These are phyloP conservation scores for Gerris lacustris DNA, from an alignment of 2,888 invertebrate genomes.

Conservation along the genomic window DNA sequence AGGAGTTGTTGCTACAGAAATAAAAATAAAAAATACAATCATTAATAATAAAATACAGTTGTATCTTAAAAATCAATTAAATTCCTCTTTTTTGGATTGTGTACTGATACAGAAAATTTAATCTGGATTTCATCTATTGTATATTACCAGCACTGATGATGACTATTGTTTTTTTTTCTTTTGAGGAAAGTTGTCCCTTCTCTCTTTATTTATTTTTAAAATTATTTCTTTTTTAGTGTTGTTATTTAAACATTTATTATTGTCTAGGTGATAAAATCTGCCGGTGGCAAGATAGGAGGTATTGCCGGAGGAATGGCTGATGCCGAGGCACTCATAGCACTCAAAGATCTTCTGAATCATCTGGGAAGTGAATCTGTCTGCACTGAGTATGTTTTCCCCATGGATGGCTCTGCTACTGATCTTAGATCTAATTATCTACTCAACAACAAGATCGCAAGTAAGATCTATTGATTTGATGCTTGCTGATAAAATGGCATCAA, in stretches of 20 bases:
- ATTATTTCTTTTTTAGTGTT: not conserved
- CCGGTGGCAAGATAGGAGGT: constrained; percentile 49
- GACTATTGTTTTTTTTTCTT: too few relatives aligned
- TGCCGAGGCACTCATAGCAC: constrained; percentile 75
- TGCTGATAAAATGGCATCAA: not conserved
- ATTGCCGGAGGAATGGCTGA: constrained; percentile 84
- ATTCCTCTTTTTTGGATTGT: too few relatives aligned
- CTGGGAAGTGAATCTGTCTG: constrained; percentile 74
- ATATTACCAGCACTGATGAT: too few relatives aligned
- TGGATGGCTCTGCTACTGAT: constrained; percentile 66
- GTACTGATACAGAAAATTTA: too few relatives aligned
- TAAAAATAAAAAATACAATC: too few relatives aligned
- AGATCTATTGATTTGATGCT: constrained; percentile 29
- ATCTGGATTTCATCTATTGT: too few relatives aligned
- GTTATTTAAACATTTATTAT: not conserved
- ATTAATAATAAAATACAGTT: too few relatives aligned
- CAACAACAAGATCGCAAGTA: constrained; percentile 76
- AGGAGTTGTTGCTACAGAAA: too few relatives aligned
- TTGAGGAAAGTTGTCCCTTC: too few relatives aligned
- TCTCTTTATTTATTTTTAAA: not conserved
- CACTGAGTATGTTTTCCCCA: constrained; percentile 86
- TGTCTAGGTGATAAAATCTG: constrained; percentile 20
- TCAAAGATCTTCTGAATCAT: constrained; percentile 84
- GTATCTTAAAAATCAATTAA: too few relatives aligned
- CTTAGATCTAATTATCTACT: constrained; percentile 81